A percentile compares a stretch with the other conserved stretches of the same genome.
These are phyloP conservation scores for Zosterops lateralis DNA, from an alignment of 2,113 vertebrate genomes.

Conservation along the genomic window DNA sequence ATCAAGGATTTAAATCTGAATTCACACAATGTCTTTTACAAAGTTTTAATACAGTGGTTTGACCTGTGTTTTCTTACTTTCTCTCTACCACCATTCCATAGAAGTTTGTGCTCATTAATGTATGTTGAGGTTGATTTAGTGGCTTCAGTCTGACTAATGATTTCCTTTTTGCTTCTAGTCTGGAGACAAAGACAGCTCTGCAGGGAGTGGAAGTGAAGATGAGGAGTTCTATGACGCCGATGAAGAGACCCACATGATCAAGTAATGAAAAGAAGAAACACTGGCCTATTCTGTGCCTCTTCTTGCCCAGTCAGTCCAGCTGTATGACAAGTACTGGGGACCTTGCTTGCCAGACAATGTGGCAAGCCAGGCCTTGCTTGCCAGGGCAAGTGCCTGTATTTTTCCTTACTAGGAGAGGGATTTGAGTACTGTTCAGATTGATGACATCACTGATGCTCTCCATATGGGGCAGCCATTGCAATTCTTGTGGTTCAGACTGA, in stretches of 20 bases:
- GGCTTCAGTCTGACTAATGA: background rate
- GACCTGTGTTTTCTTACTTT: background rate
- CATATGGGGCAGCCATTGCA: background rate
- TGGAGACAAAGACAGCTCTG: slow-evolving; percentile 51
- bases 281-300: background rate
- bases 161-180: slow-evolving; percentile 48
- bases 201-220: slow-evolving; percentile 71
- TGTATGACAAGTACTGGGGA: background rate
- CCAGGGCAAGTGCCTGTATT: background rate
- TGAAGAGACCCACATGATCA: slow-evolving; percentile 81
- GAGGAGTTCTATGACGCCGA: slow-evolving; percentile 77
- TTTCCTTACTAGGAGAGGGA: background rate
- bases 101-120: background rate
- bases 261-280: slow-evolving; percentile 49
- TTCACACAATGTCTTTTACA: background rate
- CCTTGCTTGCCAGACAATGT: background rate
- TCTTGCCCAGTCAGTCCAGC: background rate
- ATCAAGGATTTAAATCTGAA: background rate
- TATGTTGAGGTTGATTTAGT: background rate
- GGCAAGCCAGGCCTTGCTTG: background rate
- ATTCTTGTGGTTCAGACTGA: background rate
- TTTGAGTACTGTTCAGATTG: background rate
- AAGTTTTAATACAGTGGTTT: background rate
- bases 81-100: background rate
- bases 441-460: background rate